phyloP scores from a whole-genome alignment of 2,888 invertebrate species.

The Zaprionus obscuricornis region DNA sequence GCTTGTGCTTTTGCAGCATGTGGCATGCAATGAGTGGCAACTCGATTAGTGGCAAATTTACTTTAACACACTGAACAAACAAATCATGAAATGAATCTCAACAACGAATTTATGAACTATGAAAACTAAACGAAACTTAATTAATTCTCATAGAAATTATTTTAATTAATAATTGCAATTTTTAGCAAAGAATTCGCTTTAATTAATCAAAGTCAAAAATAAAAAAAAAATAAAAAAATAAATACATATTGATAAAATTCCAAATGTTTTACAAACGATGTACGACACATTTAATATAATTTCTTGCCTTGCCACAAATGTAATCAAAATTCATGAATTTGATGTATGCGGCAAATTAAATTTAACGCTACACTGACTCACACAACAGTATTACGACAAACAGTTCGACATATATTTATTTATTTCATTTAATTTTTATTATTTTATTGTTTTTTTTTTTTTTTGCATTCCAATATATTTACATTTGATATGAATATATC shows the following conservation, averaged over 20 bases:
- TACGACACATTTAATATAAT: background rate
- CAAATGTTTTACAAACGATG: no score
- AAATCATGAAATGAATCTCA: no score
- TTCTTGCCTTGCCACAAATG: background rate
- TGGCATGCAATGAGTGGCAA: conserved; percentile 7
- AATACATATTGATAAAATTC: no score
- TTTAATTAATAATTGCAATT: no score
- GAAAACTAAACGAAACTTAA: no score
- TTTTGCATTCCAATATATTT: conserved; percentile 3
- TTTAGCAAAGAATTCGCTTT: no score
- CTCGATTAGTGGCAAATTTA: conserved; percentile 10
- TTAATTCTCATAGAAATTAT: no score
- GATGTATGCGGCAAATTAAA: conserved; percentile 38
- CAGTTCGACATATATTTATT: background rate
- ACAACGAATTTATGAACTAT: no score
- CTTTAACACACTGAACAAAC: background rate
- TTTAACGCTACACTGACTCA: conserved; percentile 42
- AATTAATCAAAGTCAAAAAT: no score
- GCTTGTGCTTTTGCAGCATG: no score
- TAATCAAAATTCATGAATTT: conserved; percentile 8
- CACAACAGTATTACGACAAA: background rate
- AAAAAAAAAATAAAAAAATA: no score
- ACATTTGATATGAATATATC: background rate
- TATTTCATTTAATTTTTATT: conserved; percentile 7
- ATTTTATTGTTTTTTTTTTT: no score